Conservation (phyloP, 2,113 vertebrate genomes). For the Rhizomys pruinosus region DNA sequence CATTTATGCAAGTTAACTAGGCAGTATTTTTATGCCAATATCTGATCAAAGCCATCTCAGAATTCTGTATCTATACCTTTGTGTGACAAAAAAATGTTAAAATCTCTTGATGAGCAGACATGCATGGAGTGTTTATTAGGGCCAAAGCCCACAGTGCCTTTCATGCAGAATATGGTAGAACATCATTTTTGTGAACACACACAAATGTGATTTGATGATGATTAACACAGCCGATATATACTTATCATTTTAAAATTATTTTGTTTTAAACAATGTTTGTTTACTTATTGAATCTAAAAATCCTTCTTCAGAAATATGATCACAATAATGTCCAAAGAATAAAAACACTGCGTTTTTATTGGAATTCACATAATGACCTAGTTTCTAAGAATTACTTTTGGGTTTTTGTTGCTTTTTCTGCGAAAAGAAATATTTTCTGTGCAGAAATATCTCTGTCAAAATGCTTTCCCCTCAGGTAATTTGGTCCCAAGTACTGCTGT, state of each 20-base stretch:
- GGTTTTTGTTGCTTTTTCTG: not conserved
- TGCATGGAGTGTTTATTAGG: not conserved
- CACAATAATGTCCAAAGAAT: not conserved
- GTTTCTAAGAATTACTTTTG: not conserved
- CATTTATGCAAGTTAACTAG: not conserved
- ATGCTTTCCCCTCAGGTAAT: constrained; percentile 23
- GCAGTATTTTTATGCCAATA: not conserved
- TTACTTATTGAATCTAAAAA: constrained; percentile 1
- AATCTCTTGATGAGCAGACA: not conserved
- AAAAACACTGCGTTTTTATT: not conserved
- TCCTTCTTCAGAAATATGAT: not conserved
- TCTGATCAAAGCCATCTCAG: not conserved
- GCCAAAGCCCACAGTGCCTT: not conserved
- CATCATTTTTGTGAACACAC: not conserved
- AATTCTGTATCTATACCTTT: not conserved
- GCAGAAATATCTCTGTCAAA: not conserved
- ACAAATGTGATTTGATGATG: not conserved
- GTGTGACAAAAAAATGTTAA: not conserved
- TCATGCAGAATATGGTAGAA: not conserved
- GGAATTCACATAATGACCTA: constrained; percentile 35
- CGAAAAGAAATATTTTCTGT: not conserved
- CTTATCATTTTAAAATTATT: constrained; percentile 5
- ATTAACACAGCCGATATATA: not conserved
- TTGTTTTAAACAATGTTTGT: not conserved
- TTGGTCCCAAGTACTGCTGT: not conserved